These are phyloP conservation scores for Latrodectus elegans DNA, from an alignment of 2,888 invertebrate species.

Conservation along the genomic window DNA sequence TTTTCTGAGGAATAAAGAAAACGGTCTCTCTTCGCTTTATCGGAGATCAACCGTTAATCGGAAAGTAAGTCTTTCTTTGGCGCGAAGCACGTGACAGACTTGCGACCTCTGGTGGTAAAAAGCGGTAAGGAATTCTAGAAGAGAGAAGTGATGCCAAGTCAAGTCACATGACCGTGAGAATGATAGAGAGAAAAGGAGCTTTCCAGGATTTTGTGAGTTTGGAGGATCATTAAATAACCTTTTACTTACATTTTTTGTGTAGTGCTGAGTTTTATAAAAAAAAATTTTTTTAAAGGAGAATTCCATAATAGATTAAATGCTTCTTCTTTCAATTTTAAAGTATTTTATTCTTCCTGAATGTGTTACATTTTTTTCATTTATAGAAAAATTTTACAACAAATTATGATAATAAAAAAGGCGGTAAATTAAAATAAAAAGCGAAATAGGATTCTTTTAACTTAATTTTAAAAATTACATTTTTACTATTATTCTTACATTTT, in stretches of 20 bases:
- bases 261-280: neutral
- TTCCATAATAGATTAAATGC: no score
- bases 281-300: no score
- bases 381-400: no score
- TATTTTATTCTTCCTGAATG: no score
- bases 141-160: slow-evolving; percentile 16
- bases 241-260: slow-evolving; percentile 4
- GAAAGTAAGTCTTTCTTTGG: slow-evolving; percentile 23
- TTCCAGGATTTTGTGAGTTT: slow-evolving; percentile 14
- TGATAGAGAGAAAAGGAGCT: slow-evolving; percentile 19
- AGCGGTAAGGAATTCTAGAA: neutral
- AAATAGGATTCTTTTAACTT: no score
- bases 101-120: slow-evolving; percentile 40
- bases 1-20: slow-evolving; percentile 19
- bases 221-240: slow-evolving; percentile 8
- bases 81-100: slow-evolving; percentile 49
- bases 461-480: no score
- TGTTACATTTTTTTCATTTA: no score
- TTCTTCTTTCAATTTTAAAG: no score
- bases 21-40: slow-evolving; percentile 26
- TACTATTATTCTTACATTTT: no score
- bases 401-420: no score
- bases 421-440: no score
- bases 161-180: slow-evolving; percentile 42
- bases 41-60: slow-evolving; percentile 47